A percentile compares a stretch with the other conserved stretches of the same genome.
These are phyloP conservation scores for Bembecia ichneumoniformis DNA, from an alignment of 2,888 invertebrate genomes.

Conservation along the genomic window DNA sequence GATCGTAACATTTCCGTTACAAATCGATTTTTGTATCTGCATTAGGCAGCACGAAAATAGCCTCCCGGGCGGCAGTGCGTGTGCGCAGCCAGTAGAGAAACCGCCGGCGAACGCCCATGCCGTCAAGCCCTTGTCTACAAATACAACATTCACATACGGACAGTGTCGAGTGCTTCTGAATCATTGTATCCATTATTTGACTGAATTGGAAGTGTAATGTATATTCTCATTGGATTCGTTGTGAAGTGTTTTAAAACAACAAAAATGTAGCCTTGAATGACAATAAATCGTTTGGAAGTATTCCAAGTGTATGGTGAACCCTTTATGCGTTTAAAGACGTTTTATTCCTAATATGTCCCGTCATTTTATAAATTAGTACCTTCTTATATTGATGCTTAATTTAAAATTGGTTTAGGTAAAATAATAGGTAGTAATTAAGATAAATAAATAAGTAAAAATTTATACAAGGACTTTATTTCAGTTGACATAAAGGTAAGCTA, in stretches of 20 bases:
- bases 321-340: slow-evolving; percentile 30
- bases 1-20: slow-evolving; percentile 69
- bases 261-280: slow-evolving; percentile 26
- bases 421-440: too few species aligned
- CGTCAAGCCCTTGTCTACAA: slow-evolving; percentile 35
- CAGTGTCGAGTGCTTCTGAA: not conserved
- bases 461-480: too few species aligned
- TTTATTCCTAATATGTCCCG: slow-evolving; percentile 27
- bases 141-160: slow-evolving; percentile 17
- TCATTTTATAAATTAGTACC: slow-evolving; percentile 23
- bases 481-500: too few species aligned
- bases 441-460: too few species aligned
- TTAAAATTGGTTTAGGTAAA: too few species aligned
- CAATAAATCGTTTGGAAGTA: slow-evolving; percentile 36
- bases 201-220: not conserved
- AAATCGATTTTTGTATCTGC: slow-evolving; percentile 63
- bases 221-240: not conserved
- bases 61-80: slow-evolving; percentile 56
- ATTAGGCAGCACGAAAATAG: slow-evolving; percentile 66
- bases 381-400: too few species aligned
- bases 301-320: slow-evolving; percentile 49
- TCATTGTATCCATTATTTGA: not conserved
- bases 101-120: slow-evolving; percentile 18
- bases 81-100: slow-evolving; percentile 24
- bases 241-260: slow-evolving; percentile 18